Evolutionary conservation across 2,888 invertebrate genomes (phyloP), one percentile per base, ranked within the genome.

Genomic region (Cryptus viduatorius): DNA sequence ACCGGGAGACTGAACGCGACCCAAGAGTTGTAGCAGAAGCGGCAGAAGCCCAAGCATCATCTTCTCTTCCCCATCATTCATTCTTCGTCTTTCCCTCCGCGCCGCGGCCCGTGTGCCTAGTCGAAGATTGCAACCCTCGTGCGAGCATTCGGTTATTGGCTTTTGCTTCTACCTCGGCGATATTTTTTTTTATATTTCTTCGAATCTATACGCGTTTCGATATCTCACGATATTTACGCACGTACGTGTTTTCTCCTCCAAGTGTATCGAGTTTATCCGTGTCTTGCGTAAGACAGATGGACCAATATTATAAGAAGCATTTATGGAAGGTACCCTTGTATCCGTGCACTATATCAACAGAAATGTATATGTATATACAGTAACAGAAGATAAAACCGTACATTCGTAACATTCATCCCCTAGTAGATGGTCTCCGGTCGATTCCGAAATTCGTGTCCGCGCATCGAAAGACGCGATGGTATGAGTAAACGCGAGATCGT

Each of bases 1-100:
- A 86, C 88, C 87, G 80, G 78, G 68, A 84, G 84, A 79, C 73
- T 79, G 84, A 82, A 69, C 61, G 46, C 79, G 75, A 78, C 75
- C 82, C 53, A 72, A 42, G 8, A 46, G 4, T 65, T 50, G 61
- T 61, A 81, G 50, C 71, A 59, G 53, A 1, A 61, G 29, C 61
- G 24, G 56, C 19, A 61, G 72, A 48, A 50, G 48, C 64, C 80
- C 29, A 77, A 72, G 78, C 56, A 73, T 83, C 78, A 78, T 79
- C 82, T 78, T 78, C 77, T 69, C 50, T 72, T 56, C 44, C 77
- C 75, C 69, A 75, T 56, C 16, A 44, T 59, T 83, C 61, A 53
- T 68, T 78, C 71, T 81, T 73, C 78, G 50, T 64, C 48, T 64
- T 73, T 69, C 75, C 24, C 75, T 65, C 5, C 37, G 37, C 37